Evolutionary conservation across 2,888 invertebrate species (phyloP).

Genomic region (Microplitis manilae): DNA sequence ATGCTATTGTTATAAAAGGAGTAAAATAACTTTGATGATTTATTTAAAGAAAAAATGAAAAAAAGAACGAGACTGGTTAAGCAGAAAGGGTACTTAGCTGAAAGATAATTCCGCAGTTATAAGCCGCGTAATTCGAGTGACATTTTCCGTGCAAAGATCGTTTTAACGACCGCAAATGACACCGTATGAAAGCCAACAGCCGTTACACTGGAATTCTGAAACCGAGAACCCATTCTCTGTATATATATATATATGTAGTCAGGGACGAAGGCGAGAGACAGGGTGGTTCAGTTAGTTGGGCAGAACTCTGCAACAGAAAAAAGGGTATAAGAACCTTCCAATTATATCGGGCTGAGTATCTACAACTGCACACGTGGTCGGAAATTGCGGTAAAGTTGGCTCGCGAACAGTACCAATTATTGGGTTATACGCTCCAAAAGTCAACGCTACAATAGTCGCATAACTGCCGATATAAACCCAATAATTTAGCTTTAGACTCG

Average conservation of each 20-base stretch:
- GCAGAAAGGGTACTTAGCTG: constrained; percentile 13
- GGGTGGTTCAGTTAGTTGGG: background rate
- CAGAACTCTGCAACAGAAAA: constrained; percentile 2
- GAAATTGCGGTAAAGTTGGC: constrained; percentile 52
- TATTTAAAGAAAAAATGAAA: background rate
- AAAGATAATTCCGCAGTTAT: constrained; percentile 20
- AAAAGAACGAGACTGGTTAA: background rate
- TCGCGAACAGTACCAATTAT: constrained; percentile 35
- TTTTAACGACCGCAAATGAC: constrained; percentile 31
- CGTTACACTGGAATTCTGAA: constrained; percentile 13
- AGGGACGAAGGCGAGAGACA: constrained; percentile 13
- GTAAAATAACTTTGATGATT: background rate
- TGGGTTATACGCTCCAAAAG: constrained; percentile 40
- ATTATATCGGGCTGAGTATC: constrained; percentile 47
- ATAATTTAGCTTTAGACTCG: constrained; percentile 36
- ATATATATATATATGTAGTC: background rate
- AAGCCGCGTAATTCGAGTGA: constrained; percentile 52
- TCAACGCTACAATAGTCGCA: constrained; percentile 47
- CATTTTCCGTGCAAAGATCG: constrained; percentile 44
- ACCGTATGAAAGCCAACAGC: constrained; percentile 25
- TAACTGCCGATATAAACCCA: constrained; percentile 47
- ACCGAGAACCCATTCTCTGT: constrained; percentile 12
- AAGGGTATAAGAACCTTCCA: constrained; percentile 36
- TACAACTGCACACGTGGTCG: constrained; percentile 40
- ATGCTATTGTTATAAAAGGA: background rate